Evolutionary conservation across 2,113 vertebrate species (phyloP), one percentile per base, ranked within the genome.

Genomic region (Mastomys coucha): DNA sequence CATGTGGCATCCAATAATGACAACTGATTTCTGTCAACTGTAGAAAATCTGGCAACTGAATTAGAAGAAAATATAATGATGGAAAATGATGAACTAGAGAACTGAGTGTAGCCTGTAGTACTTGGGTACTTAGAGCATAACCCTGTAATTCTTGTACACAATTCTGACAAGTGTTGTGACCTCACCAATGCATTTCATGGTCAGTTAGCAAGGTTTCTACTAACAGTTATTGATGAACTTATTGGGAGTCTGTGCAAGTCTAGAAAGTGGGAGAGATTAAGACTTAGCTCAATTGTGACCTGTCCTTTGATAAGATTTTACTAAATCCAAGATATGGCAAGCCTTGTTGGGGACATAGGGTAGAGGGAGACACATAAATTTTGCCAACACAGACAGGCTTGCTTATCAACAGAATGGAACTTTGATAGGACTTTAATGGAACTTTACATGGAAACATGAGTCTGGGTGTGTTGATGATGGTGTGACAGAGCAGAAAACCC

Each of bases 71-170:
- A 97, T 93, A 77, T 87, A 97, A 97, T 69, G 45, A 70, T 45
- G 88, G 49, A 89, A 73, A 36, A 2, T 31, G 51, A 60, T 86
- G 89, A 92, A 97, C 67, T 45, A 87, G 93, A 92, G 69, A 88
- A 94, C 3, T n/a, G 89, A 97, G 75, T 53, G 69, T 90, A 96
- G 96, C 36, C 65, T 97, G 11, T 1, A 33, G 28, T 58, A 20
- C 65, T 96, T 97, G 88, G 28, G 31, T 39, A 9, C 77, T 96
- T 97, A 93, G 94, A 89, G 14, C 13, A 56, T 10, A 92, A 97
- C 97, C 1, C 45, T 91, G 12, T 13, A 73, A 51, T 60, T 49
- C 73, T 75, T 63, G 7, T 7, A 26, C 4, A 60, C 1, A 92
- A 31, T 51, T 28, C 60, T 91, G 45, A 42, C 22, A 89, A 51